Evolutionary conservation across 2,797 vertebrate species (phyloP), one percentile per base, ranked within the genome.

Genomic region (Sciaenops ocellatus): DNA sequence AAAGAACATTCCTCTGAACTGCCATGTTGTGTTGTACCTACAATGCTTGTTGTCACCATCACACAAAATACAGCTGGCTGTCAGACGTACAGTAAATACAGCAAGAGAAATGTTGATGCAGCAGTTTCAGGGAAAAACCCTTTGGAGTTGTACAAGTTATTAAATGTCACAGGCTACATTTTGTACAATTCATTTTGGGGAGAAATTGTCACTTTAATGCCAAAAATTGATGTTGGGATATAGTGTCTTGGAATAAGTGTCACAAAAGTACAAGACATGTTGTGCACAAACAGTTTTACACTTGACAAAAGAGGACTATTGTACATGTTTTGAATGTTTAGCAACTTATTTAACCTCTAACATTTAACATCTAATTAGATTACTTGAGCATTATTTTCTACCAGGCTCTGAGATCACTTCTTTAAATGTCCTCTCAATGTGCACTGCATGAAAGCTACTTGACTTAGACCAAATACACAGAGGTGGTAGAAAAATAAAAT

Each of bases 31-130:
- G 51, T 64, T 52, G n/a, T 52, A 59, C 41, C 15, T 59, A 26
- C 46, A 60, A 34, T n/a, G 42, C 12, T 15, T 51, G 16, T 8
- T 51, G 46, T 51, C 26, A 16, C 30, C 3, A 28, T 18, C 28
- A 17, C 11, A 51, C 12, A 54, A 55, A 60, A 13, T 61, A 1
- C 30, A 67, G 30, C 13, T 59, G 7, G 22, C 48, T 67, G 34
- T 68, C 64, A 73, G 38, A 72, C 30, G 1, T 17, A 26, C 5
- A 62, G 57, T 50, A 52, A 57, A 63, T 48, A 52, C 28, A 66
- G 46, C 22, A 50, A 17, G 17, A 18, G 26, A 56, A 66, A 61
- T 22, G 65, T 13, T 61, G 65, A 48, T 26, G 28, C 69, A 74
- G 48, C 65, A 52, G 8, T 48, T 66, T 60, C 41, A 0, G 5